phyloP scores from a whole-genome alignment of 2,888 invertebrate genomes.

The Brachypterus glaber region DNA sequence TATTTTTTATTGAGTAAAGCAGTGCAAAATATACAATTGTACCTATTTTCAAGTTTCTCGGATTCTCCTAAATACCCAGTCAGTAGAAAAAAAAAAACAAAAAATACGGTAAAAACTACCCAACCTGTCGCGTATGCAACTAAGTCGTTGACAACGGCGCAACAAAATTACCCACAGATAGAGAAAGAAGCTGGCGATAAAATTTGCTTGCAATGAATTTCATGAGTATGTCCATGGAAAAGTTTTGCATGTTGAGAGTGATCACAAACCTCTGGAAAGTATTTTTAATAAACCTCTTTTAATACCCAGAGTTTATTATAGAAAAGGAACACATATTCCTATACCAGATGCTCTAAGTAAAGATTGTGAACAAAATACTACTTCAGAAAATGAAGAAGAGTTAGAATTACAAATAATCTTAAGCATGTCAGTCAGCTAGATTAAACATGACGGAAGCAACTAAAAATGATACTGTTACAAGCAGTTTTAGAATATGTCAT shows the following conservation, averaged over 20 bases:
- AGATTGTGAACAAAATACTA: slow-evolving; percentile 16
- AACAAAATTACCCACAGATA: slow-evolving; percentile 23
- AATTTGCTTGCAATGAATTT: slow-evolving; percentile 21
- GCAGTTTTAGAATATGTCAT: slow-evolving; percentile 4
- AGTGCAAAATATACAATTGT: too few species aligned
- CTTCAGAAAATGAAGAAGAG: slow-evolving; percentile 12
- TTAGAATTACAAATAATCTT: slow-evolving; percentile 17
- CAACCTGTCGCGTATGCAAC: slow-evolving; percentile 26
- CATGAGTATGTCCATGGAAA: slow-evolving; percentile 21
- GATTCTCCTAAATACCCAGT: too few species aligned
- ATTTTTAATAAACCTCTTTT: slow-evolving; percentile 22
- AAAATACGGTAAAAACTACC: too few species aligned
- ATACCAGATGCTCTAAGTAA: slow-evolving; percentile 20
- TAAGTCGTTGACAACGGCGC: slow-evolving; percentile 19
- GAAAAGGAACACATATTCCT: slow-evolving; percentile 23
- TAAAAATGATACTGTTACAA: slow-evolving; percentile 7
- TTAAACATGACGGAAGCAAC: slow-evolving; percentile 3
- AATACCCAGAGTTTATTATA: slow-evolving; percentile 19
- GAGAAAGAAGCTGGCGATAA: slow-evolving; percentile 25
- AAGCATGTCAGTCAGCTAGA: slow-evolving; percentile 10
- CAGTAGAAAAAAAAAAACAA: too few species aligned
- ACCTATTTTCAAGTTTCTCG: too few species aligned
- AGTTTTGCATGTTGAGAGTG: slow-evolving; percentile 20
- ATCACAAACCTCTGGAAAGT: slow-evolving; percentile 25
- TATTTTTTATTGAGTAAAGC: too few species aligned